Conservation (phyloP, 2,113 vertebrate species). For the Protobothrops flavoviridis region DNA sequence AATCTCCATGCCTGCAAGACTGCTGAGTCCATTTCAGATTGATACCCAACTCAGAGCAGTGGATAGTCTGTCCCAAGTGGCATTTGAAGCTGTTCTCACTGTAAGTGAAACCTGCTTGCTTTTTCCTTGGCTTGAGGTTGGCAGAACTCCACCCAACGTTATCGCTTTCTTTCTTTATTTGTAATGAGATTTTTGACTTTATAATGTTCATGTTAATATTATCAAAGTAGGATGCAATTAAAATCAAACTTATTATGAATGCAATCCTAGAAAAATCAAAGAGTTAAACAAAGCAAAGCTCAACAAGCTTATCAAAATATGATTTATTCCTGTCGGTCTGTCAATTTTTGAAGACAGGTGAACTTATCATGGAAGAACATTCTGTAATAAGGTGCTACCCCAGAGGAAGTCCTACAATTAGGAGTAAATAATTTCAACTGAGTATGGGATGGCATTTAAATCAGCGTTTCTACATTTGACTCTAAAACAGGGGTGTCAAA, state of each 20-base stretch:
- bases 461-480: neutral
- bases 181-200: neutral
- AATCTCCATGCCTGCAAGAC: slow-evolving; percentile 16
- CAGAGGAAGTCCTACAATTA: neutral
- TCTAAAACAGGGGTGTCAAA: neutral
- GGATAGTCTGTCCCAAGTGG: neutral
- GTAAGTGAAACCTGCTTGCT: neutral
- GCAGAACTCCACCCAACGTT: neutral
- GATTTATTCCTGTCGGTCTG: no score
- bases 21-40: neutral
- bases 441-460: neutral
- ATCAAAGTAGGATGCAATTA: neutral
- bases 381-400: neutral
- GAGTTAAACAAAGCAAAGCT: neutral
- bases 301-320: neutral
- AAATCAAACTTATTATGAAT: neutral
- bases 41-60: neutral
- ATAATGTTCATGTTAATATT: neutral
- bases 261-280: neutral
- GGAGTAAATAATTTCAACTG: neutral
- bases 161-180: neutral
- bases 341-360: neutral
- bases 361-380: neutral
- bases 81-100: neutral
- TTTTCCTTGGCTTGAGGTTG: neutral